Evolutionary conservation across 2,888 invertebrate genomes (phyloP), one percentile per base, ranked within the genome.

Genomic region (Phortica okadai): DNA sequence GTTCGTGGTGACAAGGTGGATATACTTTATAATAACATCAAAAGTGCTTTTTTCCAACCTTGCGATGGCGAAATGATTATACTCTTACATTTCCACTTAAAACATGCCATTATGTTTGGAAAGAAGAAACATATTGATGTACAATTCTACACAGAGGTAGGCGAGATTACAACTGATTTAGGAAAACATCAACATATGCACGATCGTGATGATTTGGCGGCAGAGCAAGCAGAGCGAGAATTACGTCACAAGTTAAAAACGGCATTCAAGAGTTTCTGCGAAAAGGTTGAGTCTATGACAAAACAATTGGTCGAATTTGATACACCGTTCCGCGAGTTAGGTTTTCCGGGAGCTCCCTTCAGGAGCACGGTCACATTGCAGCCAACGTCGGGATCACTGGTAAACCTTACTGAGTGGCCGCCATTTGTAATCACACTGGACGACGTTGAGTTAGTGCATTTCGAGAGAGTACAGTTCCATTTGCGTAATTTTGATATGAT

Each of bases 171-270:
- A 0, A 99, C 99, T 0, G 99, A 99, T 93, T 93, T 99, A 86
- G 99, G 99, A 66, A 99, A 99, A 92, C 99, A 99, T 91, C 99
- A 99, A 91, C 99, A 99, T 92, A 99, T 99, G 99, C 99, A 99
- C 91, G 99, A 99, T 92, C 94, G 99, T 64, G 99, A 99, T 91
- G 99, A 99, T 93, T 93, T 99, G 78, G 98, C 99, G 0, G 98
- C 99, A 6, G 99, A 99, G 92, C 99, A 99, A 93, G 97, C 98
- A 75, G 99, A 99, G 92, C 93, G 99, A 73, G 99, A 99, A 89
- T 93, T 99, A 82, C 93, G 99, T 45, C 97, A 99, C 91, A 99
- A 98, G 89, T 93, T 99, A 75, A 99, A 99, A 92, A 96, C 97
- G 0, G 99, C 99, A 11, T 99, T 99, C 92, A 98, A 98, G 91